Conservation (phyloP, 2,797 vertebrate species). For the Synanceia verrucosa region DNA sequence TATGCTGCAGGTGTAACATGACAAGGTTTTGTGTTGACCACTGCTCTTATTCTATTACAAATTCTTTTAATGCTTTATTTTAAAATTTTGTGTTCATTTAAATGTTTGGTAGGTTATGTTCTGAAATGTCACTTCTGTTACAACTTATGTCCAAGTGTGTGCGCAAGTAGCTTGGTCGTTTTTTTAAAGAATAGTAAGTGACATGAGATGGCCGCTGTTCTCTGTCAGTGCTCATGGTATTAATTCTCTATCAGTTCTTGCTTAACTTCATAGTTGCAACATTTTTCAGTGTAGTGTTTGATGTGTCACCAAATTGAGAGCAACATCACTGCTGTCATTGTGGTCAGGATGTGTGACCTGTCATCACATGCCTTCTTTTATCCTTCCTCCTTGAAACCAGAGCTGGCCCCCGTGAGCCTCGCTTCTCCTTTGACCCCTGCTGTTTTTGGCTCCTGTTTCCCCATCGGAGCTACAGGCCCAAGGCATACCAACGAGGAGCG, state of each 20-base stretch:
- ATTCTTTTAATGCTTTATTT: too few species aligned
- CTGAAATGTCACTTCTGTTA: not conserved
- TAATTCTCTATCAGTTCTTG: not conserved
- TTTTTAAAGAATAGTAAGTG: not conserved
- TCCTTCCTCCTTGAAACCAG: constrained; percentile 57
- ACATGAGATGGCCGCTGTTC: not conserved
- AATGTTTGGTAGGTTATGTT: not conserved
- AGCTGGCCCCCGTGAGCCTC: constrained; percentile 24
- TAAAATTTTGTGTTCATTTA: not conserved
- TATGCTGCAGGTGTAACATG: not conserved
- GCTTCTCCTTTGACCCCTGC: constrained; percentile 58
- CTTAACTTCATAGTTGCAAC: constrained; percentile 19
- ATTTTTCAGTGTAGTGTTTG: constrained; percentile 1
- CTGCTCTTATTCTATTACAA: too few species aligned
- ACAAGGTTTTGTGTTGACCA: too few species aligned
- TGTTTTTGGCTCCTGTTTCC: constrained; percentile 9
- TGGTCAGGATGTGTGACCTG: constrained; percentile 39
- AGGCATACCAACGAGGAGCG: not conserved
- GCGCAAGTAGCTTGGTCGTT: not conserved
- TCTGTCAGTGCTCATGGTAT: not conserved
- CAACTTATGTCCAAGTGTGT: not conserved
- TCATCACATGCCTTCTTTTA: constrained; percentile 68
- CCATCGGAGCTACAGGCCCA: not conserved
- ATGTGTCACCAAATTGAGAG: constrained; percentile 5
- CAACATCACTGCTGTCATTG: not conserved